phyloP scores from a whole-genome alignment of 1,140 invertebrate species.

The Bombus terrestris region DNA sequence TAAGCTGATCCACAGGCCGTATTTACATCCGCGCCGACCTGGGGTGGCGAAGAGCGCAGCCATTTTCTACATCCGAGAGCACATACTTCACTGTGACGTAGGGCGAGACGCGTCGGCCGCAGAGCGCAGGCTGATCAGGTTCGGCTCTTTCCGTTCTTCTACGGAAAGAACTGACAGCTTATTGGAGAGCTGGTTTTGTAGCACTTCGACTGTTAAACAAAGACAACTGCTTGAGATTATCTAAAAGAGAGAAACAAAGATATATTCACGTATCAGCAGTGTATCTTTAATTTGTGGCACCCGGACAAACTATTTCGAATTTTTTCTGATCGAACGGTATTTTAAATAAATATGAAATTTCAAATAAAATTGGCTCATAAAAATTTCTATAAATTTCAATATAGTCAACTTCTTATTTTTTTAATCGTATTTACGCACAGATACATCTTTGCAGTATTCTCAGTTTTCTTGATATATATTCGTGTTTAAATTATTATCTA shows the following conservation, averaged over 20 bases:
- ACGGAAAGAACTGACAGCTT: conserved; percentile 20
- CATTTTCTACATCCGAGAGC: conserved; percentile 81
- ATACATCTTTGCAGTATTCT: not conserved
- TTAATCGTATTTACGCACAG: no score
- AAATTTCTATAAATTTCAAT: not conserved
- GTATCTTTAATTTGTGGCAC: conserved; percentile 17
- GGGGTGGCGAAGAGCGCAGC: conserved; percentile 75
- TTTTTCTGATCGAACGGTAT: not conserved
- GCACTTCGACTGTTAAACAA: conserved; percentile 26
- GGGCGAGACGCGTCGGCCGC: conserved; percentile 62
- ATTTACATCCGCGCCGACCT: conserved; percentile 77
- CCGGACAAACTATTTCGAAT: not conserved
- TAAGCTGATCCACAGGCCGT: conserved; percentile 74
- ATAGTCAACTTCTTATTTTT: not conserved
- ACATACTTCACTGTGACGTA: conserved; percentile 82
- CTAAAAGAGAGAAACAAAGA: conserved; percentile 37
- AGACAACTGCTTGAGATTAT: not conserved
- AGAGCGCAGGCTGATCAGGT: conserved; percentile 64
- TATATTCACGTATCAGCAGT: conserved; percentile 18
- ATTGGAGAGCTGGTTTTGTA: conserved; percentile 39
- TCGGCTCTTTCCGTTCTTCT: conserved; percentile 59
- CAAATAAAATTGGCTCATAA: not conserved
- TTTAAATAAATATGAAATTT: not conserved
- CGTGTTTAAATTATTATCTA: not conserved
- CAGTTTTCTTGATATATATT: not conserved